Base-by-base conservation (phyloP, 2,797 vertebrate genomes). In the Enteromius radiatus region DNA sequence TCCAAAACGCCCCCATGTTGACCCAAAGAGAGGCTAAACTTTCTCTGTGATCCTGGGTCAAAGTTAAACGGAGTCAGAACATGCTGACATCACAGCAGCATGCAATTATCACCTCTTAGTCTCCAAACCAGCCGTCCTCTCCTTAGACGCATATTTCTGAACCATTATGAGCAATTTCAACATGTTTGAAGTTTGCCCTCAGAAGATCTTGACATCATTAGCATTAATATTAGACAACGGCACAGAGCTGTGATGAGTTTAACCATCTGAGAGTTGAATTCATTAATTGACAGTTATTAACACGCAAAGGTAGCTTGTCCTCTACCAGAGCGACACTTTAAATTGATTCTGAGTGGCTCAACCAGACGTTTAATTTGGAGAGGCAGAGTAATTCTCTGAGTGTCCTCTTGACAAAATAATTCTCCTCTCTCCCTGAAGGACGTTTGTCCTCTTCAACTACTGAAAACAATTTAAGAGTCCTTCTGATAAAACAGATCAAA, bases 211-310 rank as follows among this genome's bases (percentile, higher is more conserved):
- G 75, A 86, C 85, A 79, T 85, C 85, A 86, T 88, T 88, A 85
- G 75, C 64, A 85, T 88, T 88, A 85, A 86, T 86, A 86, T 77
- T 76, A 84, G 65, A 82, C 41, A 68, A 84, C 71, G 67, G 23
- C 80, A 15, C 78, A 73, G 79, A 82, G 69, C 85, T 67, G 63
- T 85, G 84, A 85, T 86, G 87, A 84, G 87, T 84, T 84, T 65
- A 84, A 81, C 85, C 84, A 85, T 85, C 81, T 36, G 85, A 87
- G 82, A 78, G 76, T 83, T 81, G 64, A 84, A 84, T 85, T 88
- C 87, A 87, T 88, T 88, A 86, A 85, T 84, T 80, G 79, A 78
- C 85, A 86, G 83, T 88, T 88, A 88, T 88, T 88, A 88, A 86
- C 87, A 84, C 83, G 71, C 83, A 84, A 69, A 70, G 85, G 61